Conservation (phyloP, 2,888 invertebrate genomes). For the Thera obeliscata region DNA sequence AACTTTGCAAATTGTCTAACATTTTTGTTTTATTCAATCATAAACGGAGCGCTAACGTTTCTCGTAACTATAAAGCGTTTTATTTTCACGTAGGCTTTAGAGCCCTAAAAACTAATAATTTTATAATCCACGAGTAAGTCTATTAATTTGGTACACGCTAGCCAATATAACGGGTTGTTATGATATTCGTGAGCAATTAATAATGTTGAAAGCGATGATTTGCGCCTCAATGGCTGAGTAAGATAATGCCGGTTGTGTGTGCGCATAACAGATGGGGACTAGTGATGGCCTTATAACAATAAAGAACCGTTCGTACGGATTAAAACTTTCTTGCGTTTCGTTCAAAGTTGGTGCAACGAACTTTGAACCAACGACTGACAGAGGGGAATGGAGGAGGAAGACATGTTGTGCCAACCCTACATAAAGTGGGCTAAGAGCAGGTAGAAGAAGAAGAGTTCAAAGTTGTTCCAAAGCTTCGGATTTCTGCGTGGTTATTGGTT, state of each 20-base stretch:
- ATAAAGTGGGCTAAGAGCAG: too few relatives aligned
- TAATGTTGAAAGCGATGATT: conserved; percentile 53
- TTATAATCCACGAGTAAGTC: conserved; percentile 9
- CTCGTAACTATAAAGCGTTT: background rate
- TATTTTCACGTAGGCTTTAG: background rate
- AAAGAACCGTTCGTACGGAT: background rate
- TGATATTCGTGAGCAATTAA: conserved; percentile 56
- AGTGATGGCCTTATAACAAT: conserved; percentile 6
- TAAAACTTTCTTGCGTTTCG: too few relatives aligned
- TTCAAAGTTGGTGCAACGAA: too few relatives aligned
- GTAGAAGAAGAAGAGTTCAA: too few relatives aligned
- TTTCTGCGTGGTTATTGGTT: too few relatives aligned
- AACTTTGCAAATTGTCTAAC: too few relatives aligned
- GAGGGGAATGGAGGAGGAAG: too few relatives aligned
- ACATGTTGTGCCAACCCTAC: too few relatives aligned
- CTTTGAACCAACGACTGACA: too few relatives aligned
- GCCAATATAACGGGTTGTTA: conserved; percentile 42
- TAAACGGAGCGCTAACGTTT: too few relatives aligned
- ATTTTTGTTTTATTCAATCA: too few relatives aligned
- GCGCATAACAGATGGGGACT: conserved; percentile 21
- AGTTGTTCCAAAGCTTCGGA: too few relatives aligned
- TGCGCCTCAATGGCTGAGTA: conserved; percentile 43
- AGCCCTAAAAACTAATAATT: conserved; percentile 11
- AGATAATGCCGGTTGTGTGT: conserved; percentile 41
- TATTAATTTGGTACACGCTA: conserved; percentile 29